phyloP scores from a whole-genome alignment of 2,888 invertebrate genomes.

The Cryptophagus acutangulus region DNA sequence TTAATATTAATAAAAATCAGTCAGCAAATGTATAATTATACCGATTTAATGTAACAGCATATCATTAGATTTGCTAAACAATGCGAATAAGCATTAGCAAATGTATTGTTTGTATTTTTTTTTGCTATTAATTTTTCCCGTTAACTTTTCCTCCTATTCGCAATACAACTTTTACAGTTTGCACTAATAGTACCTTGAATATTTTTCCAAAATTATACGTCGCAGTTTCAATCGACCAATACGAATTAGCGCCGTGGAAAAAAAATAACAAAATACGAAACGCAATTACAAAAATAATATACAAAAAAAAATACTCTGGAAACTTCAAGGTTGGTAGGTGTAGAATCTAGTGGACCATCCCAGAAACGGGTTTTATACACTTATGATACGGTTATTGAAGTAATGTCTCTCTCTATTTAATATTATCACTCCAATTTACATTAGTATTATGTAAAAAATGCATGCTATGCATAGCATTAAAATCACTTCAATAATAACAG shows the following conservation, averaged over 20 bases:
- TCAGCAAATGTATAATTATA: too few relatives aligned
- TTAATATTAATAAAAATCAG: too few relatives aligned
- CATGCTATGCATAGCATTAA: too few relatives aligned
- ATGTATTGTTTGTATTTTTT: too few relatives aligned
- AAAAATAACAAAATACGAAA: not conserved
- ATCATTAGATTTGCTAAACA: too few relatives aligned
- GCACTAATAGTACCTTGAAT: not conserved
- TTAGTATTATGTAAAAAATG: not conserved
- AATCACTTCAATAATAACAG: too few relatives aligned
- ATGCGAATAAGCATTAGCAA: too few relatives aligned
- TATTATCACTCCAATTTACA: not conserved
- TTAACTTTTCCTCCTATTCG: too few relatives aligned
- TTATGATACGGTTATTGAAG: not conserved
- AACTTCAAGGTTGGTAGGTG: not conserved
- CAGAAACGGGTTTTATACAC: conserved; percentile 2
- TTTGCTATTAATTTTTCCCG: too few relatives aligned
- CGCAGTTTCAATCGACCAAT: not conserved
- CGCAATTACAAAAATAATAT: not conserved
- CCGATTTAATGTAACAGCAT: too few relatives aligned
- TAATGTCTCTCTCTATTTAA: conserved; percentile 1
- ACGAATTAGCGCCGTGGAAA: not conserved
- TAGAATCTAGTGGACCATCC: conserved; percentile 1
- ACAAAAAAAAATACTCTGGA: not conserved
- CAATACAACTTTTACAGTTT: conserved; percentile 1
- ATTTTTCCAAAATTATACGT: not conserved